Conservation (phyloP, 2,113 vertebrate genomes). For the Delphinapterus leucas region DNA sequence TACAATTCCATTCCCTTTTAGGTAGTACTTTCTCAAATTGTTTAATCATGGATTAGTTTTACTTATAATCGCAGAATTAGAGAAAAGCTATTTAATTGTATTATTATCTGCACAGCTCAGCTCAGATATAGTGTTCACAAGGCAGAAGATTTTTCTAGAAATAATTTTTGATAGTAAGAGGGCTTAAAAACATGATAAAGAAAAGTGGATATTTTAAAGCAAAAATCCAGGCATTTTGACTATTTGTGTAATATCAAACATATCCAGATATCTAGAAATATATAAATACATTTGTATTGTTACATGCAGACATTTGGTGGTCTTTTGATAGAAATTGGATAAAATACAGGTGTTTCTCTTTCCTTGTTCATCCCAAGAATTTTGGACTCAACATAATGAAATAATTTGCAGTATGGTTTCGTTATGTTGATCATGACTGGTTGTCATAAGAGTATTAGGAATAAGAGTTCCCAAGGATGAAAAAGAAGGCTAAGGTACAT, state of each 20-base stretch:
- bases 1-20: neutral
- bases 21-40: neutral
- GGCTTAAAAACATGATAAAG: neutral
- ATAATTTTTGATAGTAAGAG: neutral
- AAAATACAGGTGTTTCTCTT: neutral
- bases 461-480: neutral
- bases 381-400: neutral
- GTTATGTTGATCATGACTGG: neutral
- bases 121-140: neutral
- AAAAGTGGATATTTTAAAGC: neutral
- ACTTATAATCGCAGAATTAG: neutral
- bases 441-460: neutral
- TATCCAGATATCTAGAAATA: neutral
- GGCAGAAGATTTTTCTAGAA: neutral
- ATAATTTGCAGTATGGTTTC: neutral
- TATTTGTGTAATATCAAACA: neutral
- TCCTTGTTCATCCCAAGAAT: neutral
- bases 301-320: neutral
- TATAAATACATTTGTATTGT: neutral
- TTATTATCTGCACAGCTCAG: neutral
- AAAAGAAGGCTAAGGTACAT: neutral
- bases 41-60: neutral
- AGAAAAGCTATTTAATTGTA: neutral
- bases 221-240: neutral
- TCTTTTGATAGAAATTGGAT: neutral